These are phyloP conservation scores for Cryptocheilus praepositus DNA, from an alignment of 2,888 invertebrate species.

Conservation along the genomic window DNA sequence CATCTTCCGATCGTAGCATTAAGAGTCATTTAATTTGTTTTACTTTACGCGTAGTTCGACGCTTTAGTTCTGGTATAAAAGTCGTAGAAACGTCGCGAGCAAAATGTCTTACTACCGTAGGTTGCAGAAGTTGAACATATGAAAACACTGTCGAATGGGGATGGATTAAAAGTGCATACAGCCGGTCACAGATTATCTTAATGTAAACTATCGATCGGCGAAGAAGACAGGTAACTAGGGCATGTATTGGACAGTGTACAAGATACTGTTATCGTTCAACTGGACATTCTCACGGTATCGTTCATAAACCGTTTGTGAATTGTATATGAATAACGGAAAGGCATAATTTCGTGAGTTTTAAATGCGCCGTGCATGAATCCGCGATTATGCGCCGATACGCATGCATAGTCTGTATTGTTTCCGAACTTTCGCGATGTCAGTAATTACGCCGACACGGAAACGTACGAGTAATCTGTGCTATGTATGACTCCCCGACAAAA, in stretches of 20 bases:
- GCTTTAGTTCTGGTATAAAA: background rate
- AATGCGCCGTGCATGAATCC: background rate
- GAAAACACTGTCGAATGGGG: too few species aligned
- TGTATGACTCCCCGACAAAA: too few species aligned
- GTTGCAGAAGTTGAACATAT: too few species aligned
- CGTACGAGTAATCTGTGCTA: too few species aligned
- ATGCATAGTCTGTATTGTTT: background rate
- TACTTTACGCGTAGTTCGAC: too few species aligned
- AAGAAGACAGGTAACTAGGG: constrained; percentile 9
- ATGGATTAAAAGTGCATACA: too few species aligned
- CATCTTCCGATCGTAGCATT: too few species aligned
- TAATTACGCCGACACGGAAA: background rate
- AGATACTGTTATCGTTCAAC: constrained; percentile 32
- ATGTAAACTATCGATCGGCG: background rate
- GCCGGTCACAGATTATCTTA: too few species aligned
- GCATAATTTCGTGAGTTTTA: constrained; percentile 18
- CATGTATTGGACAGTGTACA: constrained; percentile 5
- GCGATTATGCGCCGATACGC: background rate
- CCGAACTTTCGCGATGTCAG: background rate
- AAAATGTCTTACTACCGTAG: too few species aligned
- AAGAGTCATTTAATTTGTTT: too few species aligned
- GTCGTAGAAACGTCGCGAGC: background rate
- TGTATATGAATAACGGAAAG: constrained; percentile 37
- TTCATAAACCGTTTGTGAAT: constrained; percentile 33
- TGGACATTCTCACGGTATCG: constrained; percentile 43